Percentiles rank a stretch among this genome's conserved stretches.
phyloP scores from a whole-genome alignment of 2,797 vertebrate genomes.

The Buceros bicornis region DNA sequence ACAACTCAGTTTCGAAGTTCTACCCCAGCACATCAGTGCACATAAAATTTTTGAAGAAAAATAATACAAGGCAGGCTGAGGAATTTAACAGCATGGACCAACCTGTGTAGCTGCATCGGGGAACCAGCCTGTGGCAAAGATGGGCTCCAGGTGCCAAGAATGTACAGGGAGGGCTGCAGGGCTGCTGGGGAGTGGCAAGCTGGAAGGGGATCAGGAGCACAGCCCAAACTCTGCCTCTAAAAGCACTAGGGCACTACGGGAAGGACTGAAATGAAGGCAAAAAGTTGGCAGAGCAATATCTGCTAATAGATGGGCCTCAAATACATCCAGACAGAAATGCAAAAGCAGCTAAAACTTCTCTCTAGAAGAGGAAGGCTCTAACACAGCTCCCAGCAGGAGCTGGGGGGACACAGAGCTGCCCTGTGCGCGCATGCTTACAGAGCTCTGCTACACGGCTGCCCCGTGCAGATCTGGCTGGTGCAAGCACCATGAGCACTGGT shows the following conservation, averaged over 20 bases:
- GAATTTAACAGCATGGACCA: background rate
- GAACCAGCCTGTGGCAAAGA: background rate
- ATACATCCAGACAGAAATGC: background rate
- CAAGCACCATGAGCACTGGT: background rate
- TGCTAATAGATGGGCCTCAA: background rate
- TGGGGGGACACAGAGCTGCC: background rate
- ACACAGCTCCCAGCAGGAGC: background rate
- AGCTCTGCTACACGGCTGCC: background rate
- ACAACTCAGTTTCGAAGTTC: fast-evolving
- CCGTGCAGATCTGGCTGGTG: background rate
- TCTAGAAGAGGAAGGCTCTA: background rate
- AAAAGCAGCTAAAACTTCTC: background rate
- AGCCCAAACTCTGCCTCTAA: background rate
- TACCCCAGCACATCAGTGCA: background rate
- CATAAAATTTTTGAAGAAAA: background rate
- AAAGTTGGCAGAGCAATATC: background rate
- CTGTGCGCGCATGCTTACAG: fast-evolving
- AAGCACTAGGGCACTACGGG: background rate
- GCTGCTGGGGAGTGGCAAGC: background rate
- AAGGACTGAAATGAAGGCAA: background rate
- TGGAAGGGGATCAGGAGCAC: background rate
- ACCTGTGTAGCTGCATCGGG: fast-evolving
- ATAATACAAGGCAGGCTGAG: background rate
- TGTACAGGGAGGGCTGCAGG: background rate
- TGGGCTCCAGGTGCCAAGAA: background rate